phyloP scores from a whole-genome alignment of 1,140 invertebrate species.

The Trichonephila clavipes region DNA sequence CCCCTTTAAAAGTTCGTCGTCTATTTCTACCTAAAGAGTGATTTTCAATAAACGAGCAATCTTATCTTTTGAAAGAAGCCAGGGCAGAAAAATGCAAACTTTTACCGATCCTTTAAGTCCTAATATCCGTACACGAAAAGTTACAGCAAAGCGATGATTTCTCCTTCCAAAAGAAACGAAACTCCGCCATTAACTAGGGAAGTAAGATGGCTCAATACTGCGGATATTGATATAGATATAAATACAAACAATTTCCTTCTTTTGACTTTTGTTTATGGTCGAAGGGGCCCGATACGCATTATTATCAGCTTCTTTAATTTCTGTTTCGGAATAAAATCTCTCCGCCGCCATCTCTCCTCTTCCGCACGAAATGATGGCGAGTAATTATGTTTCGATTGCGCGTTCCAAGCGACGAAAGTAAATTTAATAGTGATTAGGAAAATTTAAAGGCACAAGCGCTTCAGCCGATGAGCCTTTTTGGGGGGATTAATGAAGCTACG shows the following conservation, averaged over 20 bases:
- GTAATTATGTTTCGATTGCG: slow-evolving; percentile 73
- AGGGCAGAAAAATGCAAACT: slow-evolving; percentile 7
- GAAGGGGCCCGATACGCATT: slow-evolving; percentile 53
- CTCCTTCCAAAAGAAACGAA: neutral
- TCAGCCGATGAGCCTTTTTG: slow-evolving; percentile 47
- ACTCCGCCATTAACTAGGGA: slow-evolving; percentile 2
- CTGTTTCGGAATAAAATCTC: slow-evolving; percentile 32
- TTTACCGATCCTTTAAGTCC: slow-evolving; percentile 37
- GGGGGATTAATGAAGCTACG: slow-evolving; percentile 37
- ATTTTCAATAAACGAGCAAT: slow-evolving; percentile 60
- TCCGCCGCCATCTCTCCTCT: slow-evolving; percentile 44
- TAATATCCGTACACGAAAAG: slow-evolving; percentile 18
- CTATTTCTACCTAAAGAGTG: slow-evolving; percentile 8
- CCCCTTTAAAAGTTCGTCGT: neutral
- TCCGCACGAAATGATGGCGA: slow-evolving; percentile 58
- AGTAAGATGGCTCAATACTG: neutral
- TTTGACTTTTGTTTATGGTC: slow-evolving; percentile 60
- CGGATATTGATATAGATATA: slow-evolving; percentile 29
- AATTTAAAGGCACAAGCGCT: slow-evolving; percentile 35
- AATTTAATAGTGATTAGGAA: slow-evolving; percentile 74
- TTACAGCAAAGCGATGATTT: slow-evolving; percentile 1
- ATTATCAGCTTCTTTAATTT: slow-evolving; percentile 71
- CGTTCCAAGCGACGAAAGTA: slow-evolving; percentile 59
- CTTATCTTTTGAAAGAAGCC: slow-evolving; percentile 31
- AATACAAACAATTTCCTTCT: slow-evolving; percentile 18